A percentile compares a stretch with the other conserved stretches of the same genome.
Evolutionary conservation across 2,888 invertebrate genomes (phyloP).

Genomic region (Agrotis segetum): DNA sequence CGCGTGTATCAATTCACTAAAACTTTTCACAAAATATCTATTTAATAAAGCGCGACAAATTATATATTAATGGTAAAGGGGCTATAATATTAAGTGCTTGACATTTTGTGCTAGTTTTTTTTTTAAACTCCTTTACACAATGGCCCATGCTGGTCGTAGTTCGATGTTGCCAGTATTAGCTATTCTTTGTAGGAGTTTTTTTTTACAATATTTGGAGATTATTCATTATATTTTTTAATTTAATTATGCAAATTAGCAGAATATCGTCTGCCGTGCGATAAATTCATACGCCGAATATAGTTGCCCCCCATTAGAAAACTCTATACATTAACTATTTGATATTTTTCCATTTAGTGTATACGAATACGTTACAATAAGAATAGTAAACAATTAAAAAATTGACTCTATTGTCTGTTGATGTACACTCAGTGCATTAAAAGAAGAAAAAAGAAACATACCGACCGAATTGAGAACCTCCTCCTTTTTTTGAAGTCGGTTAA

Average conservation of each 20-base stretch:
- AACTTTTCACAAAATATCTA: slow-evolving; percentile 34
- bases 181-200: slow-evolving; percentile 17
- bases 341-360: slow-evolving; percentile 57
- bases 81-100: slow-evolving; percentile 53
- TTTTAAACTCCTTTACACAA: slow-evolving; percentile 29
- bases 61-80: slow-evolving; percentile 47
- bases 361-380: slow-evolving; percentile 57
- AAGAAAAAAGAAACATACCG: background rate
- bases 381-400: slow-evolving; percentile 66
- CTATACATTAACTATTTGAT: slow-evolving; percentile 53
- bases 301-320: slow-evolving; percentile 48
- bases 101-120: slow-evolving; percentile 61
- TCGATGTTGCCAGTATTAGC: slow-evolving; percentile 2
- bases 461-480: too few species aligned
- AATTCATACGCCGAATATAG: slow-evolving; percentile 52
- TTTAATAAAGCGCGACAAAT: slow-evolving; percentile 14
- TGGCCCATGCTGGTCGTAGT: background rate
- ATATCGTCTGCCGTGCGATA: slow-evolving; percentile 46
- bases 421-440: slow-evolving; percentile 63
- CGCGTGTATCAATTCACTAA: slow-evolving; percentile 31
- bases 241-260: slow-evolving; percentile 43
- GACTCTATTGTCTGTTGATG: slow-evolving; percentile 61
- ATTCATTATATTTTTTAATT: slow-evolving; percentile 49
- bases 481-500: too few species aligned
- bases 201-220: slow-evolving; percentile 49